Evolutionary conservation across 1,140 invertebrate genomes (phyloP), one percentile per base, ranked within the genome.

Genomic region (Drosophila sp.): DNA sequence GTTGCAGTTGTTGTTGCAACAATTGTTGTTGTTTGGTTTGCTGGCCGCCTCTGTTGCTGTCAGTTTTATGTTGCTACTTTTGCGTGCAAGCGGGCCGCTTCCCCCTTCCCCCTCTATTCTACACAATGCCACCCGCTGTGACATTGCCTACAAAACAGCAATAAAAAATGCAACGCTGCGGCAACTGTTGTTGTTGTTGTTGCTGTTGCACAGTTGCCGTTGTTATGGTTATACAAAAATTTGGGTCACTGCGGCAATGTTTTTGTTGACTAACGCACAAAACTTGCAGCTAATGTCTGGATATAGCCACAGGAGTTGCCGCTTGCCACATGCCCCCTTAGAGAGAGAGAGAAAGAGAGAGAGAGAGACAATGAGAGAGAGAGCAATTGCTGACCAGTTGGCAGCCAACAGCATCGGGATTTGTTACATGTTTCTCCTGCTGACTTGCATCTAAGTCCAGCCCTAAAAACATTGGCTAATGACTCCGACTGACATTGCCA

Each of bases 201-300:
- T 71, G 51, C 9, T 58, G 34, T 36, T 67, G 64, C 48, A 53
- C 50, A 34, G 50, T 36, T 34, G 63, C 43, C 56, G 74, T 64
- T 76, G 62, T 79, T 69, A 46, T 57, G 67, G 65, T 64, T 46
- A 64, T 63, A 71, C 18, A 67, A 56, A 79, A 79, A 89, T 87
- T 78, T 89, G 72, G 82, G 82, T 87, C 83, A 89, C 82, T 87
- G 82, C 82, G 82, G 82, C 86, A 87, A 89, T 87, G 83, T 89
- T 89, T 72, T 78, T 73, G 82, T 87, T 74, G 75, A 87, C 64
- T 45, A 72, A 58, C 45, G 51, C 63, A 71, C 46, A 58, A 72
- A 66, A 65, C 62, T 69, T 61, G 65, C 57, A 61, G 65, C 56
- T 61, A 67, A 67, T 67, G 64, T 61, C 41, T 16, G 38, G 53